Evolutionary conservation across 2,113 vertebrate genomes (phyloP).

Genomic region (Aptenodytes patagonicus): DNA sequence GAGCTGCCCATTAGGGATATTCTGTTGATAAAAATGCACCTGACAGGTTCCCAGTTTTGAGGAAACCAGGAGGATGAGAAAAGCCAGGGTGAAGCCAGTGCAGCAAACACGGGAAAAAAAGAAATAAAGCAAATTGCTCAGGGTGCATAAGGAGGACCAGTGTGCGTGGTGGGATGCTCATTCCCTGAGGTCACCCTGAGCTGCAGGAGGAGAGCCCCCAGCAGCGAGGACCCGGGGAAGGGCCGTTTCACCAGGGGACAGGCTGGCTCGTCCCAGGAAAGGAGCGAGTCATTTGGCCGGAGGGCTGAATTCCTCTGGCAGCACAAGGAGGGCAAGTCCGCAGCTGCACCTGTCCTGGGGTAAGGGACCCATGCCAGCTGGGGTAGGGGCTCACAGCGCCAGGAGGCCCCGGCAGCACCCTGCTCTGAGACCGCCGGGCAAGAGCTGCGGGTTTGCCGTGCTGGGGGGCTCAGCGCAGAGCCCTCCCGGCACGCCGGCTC

Average conservation of each 20-base stretch:
- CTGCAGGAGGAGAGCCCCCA: background rate
- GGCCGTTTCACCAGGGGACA: background rate
- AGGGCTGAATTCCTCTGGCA: background rate
- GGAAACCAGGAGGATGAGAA: background rate
- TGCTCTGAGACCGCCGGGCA: background rate
- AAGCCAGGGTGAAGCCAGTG: background rate
- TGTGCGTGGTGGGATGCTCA: background rate
- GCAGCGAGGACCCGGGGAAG: background rate
- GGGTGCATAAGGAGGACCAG: background rate
- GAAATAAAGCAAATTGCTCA: background rate
- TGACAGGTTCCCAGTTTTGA: background rate
- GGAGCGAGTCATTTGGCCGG: background rate
- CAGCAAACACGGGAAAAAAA: background rate
- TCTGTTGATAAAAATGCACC: background rate
- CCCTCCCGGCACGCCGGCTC: background rate
- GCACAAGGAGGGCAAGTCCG: background rate
- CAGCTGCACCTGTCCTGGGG: background rate
- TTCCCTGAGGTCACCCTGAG: background rate
- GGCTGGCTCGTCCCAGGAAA: background rate
- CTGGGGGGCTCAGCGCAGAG: background rate
- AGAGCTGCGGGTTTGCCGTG: fast-evolving
- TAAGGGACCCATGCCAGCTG: background rate
- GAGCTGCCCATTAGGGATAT: background rate
- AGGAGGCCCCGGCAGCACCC: background rate
- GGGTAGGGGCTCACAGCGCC: background rate